Evolutionary conservation across 1,140 invertebrate genomes (phyloP).

Genomic region (Drosophila nasuta): DNA sequence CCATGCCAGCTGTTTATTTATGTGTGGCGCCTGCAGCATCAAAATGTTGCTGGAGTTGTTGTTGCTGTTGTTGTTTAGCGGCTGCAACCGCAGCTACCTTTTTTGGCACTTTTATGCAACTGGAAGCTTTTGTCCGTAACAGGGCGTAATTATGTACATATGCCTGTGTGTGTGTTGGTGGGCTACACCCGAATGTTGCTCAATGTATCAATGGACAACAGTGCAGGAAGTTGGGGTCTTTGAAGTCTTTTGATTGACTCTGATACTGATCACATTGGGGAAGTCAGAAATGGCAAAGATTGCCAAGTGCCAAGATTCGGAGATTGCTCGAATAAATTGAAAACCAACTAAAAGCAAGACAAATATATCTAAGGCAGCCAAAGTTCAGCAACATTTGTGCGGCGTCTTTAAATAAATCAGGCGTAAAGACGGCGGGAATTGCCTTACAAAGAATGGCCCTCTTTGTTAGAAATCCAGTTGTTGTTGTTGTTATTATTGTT

Average conservation of each 20-base stretch:
- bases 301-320: background rate
- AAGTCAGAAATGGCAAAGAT: slow-evolving; percentile 31
- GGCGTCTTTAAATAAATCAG: slow-evolving; percentile 78
- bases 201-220: slow-evolving; percentile 18
- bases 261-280: slow-evolving; percentile 12
- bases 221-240: slow-evolving; percentile 57
- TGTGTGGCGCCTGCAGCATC: slow-evolving; percentile 65
- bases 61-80: background rate
- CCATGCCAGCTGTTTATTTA: slow-evolving; percentile 73
- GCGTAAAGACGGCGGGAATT: slow-evolving; percentile 46
- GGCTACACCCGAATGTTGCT: slow-evolving; percentile 53
- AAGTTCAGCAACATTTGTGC: slow-evolving; percentile 78
- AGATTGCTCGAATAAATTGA: background rate
- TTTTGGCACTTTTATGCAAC: slow-evolving; percentile 75
- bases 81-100: slow-evolving; percentile 45
- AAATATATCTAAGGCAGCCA: slow-evolving; percentile 60
- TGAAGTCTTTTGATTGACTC: slow-evolving; percentile 47
- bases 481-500: slow-evolving; percentile 32
- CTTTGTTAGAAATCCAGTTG: slow-evolving; percentile 54
- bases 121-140: slow-evolving; percentile 55
- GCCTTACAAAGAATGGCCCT: slow-evolving; percentile 61
- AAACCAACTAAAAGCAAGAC: slow-evolving; percentile 20
- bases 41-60: slow-evolving; percentile 55
- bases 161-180: slow-evolving; percentile 19
- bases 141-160: slow-evolving; percentile 62